Percentiles rank a stretch among this genome's conserved stretches.
phyloP scores from a whole-genome alignment of 2,797 vertebrate species.

The Chaetophractus vellerosus region DNA sequence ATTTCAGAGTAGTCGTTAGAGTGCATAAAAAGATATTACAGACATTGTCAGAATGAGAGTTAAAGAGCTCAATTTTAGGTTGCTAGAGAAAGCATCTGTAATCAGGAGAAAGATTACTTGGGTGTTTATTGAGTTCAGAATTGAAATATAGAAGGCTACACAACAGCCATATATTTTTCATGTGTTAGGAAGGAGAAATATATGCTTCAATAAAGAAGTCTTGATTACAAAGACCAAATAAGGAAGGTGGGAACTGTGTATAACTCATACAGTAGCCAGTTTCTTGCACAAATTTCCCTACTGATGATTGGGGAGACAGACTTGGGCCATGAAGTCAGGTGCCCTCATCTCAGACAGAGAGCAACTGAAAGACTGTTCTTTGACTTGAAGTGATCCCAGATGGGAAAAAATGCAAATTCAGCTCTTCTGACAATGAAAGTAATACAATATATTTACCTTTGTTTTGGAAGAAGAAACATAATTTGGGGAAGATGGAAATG shows the following conservation, averaged over 20 bases:
- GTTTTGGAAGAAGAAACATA: constrained; percentile 40
- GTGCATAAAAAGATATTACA: constrained; percentile 66
- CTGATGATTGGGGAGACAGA: neutral
- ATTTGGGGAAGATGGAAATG: constrained; percentile 40
- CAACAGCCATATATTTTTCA: constrained; percentile 57
- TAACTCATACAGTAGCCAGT: neutral
- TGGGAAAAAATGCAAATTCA: neutral
- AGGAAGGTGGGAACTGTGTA: constrained; percentile 21
- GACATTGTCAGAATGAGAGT: constrained; percentile 72
- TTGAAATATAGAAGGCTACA: neutral
- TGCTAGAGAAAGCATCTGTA: constrained; percentile 77
- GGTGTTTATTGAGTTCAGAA: constrained; percentile 68
- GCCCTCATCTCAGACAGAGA: constrained; percentile 2
- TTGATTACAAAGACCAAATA: constrained; percentile 77
- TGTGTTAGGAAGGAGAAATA: neutral
- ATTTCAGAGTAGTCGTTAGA: constrained; percentile 66
- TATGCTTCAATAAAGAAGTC: constrained; percentile 73
- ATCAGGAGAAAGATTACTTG: constrained; percentile 72
- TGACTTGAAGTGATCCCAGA: neutral
- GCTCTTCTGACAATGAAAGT: neutral
- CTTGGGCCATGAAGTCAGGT: neutral
- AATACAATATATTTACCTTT: constrained; percentile 23
- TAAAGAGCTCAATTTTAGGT: constrained; percentile 71
- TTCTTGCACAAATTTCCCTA: neutral
- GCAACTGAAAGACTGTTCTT: constrained; percentile 2